phyloP scores from a whole-genome alignment of 2,113 vertebrate genomes.

The Upupa epops region DNA sequence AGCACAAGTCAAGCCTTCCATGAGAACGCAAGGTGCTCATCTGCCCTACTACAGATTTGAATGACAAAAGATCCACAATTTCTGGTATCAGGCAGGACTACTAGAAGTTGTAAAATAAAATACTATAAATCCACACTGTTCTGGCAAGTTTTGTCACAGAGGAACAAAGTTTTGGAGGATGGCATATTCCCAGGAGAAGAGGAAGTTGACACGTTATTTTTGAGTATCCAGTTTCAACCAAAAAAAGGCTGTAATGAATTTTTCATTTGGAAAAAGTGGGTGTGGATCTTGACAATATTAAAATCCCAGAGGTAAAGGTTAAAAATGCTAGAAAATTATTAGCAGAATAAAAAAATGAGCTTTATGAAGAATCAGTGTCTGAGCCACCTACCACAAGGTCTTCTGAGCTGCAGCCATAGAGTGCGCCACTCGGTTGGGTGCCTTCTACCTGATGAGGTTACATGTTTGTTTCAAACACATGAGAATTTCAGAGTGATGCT shows the following conservation, averaged over 20 bases:
- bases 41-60: neutral
- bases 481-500: neutral
- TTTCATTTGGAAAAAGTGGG: conserved; percentile 7
- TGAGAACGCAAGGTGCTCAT: neutral
- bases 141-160: neutral
- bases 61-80: neutral
- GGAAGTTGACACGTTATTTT: neutral
- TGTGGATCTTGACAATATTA: neutral
- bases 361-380: neutral
- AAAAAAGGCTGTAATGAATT: neutral
- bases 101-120: neutral
- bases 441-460: neutral
- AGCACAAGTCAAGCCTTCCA: neutral
- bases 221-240: neutral
- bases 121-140: neutral
- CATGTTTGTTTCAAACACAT: neutral
- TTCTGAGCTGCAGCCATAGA: neutral
- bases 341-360: neutral
- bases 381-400: neutral
- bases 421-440: neutral
- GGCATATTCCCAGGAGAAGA: neutral
- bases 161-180: neutral
- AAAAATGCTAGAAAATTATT: neutral
- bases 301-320: neutral
- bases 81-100: neutral